These are phyloP conservation scores for Lepus townsendii DNA, from an alignment of 2,797 vertebrate genomes.

Conservation along the genomic window DNA sequence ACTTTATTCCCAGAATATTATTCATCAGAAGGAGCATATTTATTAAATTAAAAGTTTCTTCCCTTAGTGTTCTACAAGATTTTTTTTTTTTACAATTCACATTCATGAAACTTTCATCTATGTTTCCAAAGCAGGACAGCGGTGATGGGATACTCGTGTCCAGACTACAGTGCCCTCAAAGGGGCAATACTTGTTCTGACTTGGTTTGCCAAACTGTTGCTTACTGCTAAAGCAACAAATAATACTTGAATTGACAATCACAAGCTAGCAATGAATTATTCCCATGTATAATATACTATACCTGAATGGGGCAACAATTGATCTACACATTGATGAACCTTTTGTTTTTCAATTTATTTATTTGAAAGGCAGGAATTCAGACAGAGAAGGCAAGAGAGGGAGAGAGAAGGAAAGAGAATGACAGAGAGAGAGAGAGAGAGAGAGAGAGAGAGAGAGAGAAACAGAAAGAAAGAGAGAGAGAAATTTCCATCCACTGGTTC, in stretches of 20 bases:
- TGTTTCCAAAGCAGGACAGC: not conserved
- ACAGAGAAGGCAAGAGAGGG: no score
- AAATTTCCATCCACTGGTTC: no score
- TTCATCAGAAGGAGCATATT: constrained; percentile 34
- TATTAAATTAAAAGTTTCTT: constrained; percentile 27
- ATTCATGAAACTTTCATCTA: constrained; percentile 50
- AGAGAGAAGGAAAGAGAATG: no score
- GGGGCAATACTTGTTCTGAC: not conserved
- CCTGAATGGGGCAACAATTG: not conserved
- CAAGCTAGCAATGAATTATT: not conserved
- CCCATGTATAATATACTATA: not conserved
- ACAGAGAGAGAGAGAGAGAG: no score
- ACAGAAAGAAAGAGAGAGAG: no score
- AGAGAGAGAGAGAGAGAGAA: no score
- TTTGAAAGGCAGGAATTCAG: no score
- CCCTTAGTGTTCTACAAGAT: not conserved
- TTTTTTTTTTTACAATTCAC: constrained; percentile 47
- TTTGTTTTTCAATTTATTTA: no score
- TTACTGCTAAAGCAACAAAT: not conserved
- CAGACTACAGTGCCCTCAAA: not conserved
- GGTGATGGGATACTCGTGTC: not conserved
- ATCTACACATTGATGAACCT: not conserved
- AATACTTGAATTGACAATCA: not conserved
- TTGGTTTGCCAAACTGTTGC: not conserved
- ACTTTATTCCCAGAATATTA: not conserved